phyloP scores from a whole-genome alignment of 2,797 vertebrate genomes.

The Percopsis omiscomaycus region DNA sequence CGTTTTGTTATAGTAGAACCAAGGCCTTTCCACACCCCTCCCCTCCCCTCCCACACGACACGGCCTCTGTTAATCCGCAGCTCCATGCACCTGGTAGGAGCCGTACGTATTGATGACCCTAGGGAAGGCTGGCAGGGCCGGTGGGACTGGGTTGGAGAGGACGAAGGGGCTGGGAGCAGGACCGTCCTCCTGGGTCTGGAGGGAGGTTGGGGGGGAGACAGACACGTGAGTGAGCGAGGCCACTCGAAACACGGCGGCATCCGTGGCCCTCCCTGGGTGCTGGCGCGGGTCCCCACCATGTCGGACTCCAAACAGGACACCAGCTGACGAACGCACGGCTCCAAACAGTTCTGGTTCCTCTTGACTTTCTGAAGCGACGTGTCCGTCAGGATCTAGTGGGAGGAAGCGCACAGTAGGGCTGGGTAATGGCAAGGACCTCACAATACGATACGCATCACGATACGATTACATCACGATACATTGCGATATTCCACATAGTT shows the following conservation, averaged over 20 bases:
- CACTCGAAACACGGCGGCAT: background rate
- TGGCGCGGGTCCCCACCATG: slow-evolving; percentile 78
- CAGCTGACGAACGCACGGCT: slow-evolving; percentile 94
- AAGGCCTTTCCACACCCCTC: too few relatives aligned
- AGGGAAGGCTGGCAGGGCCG: slow-evolving; percentile 88
- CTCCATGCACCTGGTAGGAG: slow-evolving; percentile 83
- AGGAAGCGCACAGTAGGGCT: background rate
- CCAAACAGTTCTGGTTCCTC: slow-evolving; percentile 96
- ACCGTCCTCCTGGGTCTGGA: slow-evolving; percentile 90
- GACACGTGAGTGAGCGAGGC: background rate
- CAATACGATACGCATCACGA: too few relatives aligned
- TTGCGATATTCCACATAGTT: too few relatives aligned
- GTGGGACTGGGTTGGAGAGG: slow-evolving; percentile 86
- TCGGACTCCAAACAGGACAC: slow-evolving; percentile 95
- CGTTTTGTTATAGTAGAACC: too few relatives aligned
- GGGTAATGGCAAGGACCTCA: background rate
- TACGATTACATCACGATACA: too few relatives aligned
- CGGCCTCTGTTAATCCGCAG: too few relatives aligned
- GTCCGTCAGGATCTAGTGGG: slow-evolving; percentile 87
- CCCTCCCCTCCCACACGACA: too few relatives aligned
- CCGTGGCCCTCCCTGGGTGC: background rate
- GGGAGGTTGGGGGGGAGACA: slow-evolving; percentile 16
- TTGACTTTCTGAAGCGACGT: slow-evolving; percentile 98
- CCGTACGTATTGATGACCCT: slow-evolving; percentile 93
- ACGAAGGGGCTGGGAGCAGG: slow-evolving; percentile 83